These are phyloP conservation scores for Callosobruchus maculatus DNA, from an alignment of 2,888 invertebrate genomes.

Conservation along the genomic window DNA sequence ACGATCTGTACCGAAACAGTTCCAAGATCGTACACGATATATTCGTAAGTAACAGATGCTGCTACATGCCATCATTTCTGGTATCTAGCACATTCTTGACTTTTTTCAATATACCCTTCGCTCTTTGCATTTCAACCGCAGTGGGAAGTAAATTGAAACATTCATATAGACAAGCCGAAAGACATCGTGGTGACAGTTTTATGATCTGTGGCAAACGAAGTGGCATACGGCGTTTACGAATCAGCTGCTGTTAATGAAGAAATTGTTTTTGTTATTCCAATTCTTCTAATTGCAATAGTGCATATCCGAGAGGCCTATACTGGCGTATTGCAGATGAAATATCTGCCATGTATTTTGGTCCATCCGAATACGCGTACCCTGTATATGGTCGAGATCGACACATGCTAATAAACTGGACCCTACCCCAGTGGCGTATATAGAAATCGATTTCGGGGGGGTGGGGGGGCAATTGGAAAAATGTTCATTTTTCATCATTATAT, in stretches of 20 bases:
- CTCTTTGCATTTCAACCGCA: background rate
- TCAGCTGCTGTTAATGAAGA: background rate
- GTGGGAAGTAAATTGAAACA: background rate
- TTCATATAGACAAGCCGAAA: background rate
- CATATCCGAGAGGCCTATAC: too few species aligned
- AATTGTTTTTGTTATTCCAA: too few species aligned
- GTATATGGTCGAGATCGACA: too few species aligned
- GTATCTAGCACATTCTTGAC: background rate
- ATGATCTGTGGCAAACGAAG: background rate
- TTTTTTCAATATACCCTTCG: background rate
- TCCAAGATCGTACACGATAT: background rate
- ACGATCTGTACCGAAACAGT: background rate
- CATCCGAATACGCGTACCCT: too few species aligned
- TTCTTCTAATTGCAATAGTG: too few species aligned
- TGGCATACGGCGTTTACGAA: background rate
- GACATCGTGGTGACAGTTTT: background rate
- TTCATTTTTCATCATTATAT: too few species aligned
- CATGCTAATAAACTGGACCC: too few species aligned
- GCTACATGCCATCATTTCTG: background rate
- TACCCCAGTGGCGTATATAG: too few species aligned
- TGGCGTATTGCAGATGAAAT: too few species aligned
- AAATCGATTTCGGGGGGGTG: too few species aligned
- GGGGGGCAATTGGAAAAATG: too few species aligned
- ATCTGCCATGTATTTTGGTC: too few species aligned
- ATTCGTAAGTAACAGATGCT: background rate